Percentiles rank a stretch among this genome's conserved stretches.
phyloP scores from a whole-genome alignment of 1,140 invertebrate species.

The Metopolophium dirhodum region DNA sequence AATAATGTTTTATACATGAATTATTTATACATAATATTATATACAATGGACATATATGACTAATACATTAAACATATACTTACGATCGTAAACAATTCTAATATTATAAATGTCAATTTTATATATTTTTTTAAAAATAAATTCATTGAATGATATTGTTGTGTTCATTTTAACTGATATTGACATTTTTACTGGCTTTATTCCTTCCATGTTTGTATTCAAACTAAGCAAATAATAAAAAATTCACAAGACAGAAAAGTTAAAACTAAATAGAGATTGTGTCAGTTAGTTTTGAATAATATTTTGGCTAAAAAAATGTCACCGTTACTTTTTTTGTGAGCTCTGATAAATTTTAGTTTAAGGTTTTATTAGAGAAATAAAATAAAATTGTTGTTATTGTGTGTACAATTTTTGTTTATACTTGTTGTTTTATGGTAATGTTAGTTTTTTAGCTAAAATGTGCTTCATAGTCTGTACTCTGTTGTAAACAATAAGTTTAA shows the following conservation, averaged over 20 bases:
- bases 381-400: slow-evolving; percentile 2
- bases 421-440: not conserved
- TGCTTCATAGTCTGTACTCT: not conserved
- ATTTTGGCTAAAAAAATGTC: slow-evolving; percentile 1
- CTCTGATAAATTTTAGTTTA: not conserved
- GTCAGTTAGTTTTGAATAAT: not conserved
- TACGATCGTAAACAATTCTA: not conserved
- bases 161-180: not conserved
- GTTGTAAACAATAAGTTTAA: slow-evolving; percentile 23
- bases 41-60: not conserved
- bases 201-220: not conserved
- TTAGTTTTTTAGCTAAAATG: not conserved
- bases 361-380: not conserved
- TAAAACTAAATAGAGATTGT: not conserved
- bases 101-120: slow-evolving; percentile 12
- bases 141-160: not conserved
- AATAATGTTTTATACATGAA: not conserved
- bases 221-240: not conserved
- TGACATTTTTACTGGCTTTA: not conserved
- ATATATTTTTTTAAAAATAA: not conserved
- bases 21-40: not conserved
- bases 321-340: not conserved
- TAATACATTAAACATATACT: not conserved
- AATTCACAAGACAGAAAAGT: not conserved
- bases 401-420: not conserved